Base-by-base conservation (phyloP, 2,888 invertebrate genomes). In the Candidula unifasciata region DNA sequence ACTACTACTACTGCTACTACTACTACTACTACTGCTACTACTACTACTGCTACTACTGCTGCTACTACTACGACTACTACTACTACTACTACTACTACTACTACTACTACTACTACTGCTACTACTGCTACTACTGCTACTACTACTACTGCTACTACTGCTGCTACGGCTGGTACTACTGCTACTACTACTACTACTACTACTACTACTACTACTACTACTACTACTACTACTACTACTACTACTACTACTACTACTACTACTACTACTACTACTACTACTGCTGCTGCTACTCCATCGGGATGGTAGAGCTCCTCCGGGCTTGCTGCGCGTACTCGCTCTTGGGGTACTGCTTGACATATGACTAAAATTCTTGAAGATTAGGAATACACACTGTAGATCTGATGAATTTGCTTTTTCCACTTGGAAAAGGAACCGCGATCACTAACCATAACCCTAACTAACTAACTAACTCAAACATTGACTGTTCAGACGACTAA, bases 191-290 rank as follows among this genome's bases (percentile, higher is more conserved):
- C 71, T 27, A 71, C 71, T 27, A 71, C 27, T 71, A 71, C 71
- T 71, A 71, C 71, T 27, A 71, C 71, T n/a, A 71, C 71, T 3
- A 71, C 71, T 3, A 71, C 71, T n/a, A 71, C 71, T n/a, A 71
- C 71, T 3, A 71, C 71, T 71, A 71, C 71, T 27, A 71, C 71
- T 27, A 71, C 71, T 71, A 71, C 71, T 71, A 71, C 71, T 27
- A 35, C 71, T 71, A 71, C 33, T 71, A 71, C 71, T 35, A 71
- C 33, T 21, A 71, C 30, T 35, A 27, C 16, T 71, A 30, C 71
- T 21, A 71, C 71, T 35, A 71, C 71, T 21, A 71, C 30, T 35
- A 71, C 33, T 21, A 71, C 30, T 35, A 27, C 16, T 71, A 3
- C 27, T 21, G 27, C 6, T 35, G 27, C 71, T 21, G 27, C 6